These are phyloP conservation scores for Delphinus delphis DNA, from an alignment of 2,113 vertebrate species.

Conservation along the genomic window DNA sequence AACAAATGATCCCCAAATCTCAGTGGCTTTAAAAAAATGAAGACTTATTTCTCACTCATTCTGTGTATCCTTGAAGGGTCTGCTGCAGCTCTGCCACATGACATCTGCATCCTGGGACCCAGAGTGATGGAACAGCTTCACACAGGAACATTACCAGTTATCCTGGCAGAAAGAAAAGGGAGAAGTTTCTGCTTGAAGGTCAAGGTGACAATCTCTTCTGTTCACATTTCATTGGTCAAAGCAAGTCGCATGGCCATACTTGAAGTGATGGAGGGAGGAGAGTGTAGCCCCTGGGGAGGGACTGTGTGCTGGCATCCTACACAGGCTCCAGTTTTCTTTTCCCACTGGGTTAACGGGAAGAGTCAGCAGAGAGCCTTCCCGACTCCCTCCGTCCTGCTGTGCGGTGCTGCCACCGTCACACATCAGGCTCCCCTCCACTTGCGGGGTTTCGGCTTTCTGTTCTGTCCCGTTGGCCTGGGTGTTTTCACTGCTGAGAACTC, in stretches of 20 bases:
- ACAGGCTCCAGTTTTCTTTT: rapidly evolving
- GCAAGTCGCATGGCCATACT: neutral
- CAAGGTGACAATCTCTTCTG: neutral
- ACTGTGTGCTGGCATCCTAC: neutral
- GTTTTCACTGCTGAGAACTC: neutral
- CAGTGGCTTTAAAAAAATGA: neutral
- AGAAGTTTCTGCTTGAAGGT: neutral
- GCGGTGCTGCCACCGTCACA: neutral
- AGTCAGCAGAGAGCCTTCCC: neutral
- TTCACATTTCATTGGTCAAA: neutral
- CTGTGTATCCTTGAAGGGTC: neutral
- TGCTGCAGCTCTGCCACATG: neutral
- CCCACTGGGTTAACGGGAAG: neutral
- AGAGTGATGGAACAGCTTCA: neutral
- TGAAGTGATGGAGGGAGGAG: neutral
- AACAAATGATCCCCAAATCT: neutral
- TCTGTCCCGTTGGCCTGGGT: neutral
- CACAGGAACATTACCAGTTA: neutral
- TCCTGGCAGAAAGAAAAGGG: neutral
- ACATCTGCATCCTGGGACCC: neutral
- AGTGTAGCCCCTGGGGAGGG: neutral
- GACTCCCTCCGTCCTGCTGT: neutral
- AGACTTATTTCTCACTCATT: neutral
- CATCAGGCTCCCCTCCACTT: neutral
- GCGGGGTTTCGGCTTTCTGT: neutral